These are phyloP conservation scores for Branchellion lobata DNA, from an alignment of 2,888 invertebrate species.

Conservation along the genomic window DNA sequence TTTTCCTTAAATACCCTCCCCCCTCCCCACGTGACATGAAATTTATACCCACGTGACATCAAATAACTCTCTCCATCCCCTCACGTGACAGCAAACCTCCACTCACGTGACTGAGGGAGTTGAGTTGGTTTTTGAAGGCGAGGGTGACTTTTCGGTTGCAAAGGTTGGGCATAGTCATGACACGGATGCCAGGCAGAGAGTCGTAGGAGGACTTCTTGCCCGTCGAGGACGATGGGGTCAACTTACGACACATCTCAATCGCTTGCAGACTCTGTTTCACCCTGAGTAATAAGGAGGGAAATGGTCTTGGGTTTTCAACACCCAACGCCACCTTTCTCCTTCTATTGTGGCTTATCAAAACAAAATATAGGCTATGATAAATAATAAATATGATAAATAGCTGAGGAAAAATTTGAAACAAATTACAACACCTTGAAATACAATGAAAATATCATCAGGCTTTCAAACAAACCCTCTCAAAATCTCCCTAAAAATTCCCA, in stretches of 20 bases:
- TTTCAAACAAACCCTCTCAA: no score
- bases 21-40: no score
- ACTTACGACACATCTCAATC: conserved; percentile 81
- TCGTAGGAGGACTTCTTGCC: conserved; percentile 58
- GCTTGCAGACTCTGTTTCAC: conserved; percentile 95
- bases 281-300: conserved; percentile 55
- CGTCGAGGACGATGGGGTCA: neutral
- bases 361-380: no score
- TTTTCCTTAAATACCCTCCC: no score
- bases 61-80: no score
- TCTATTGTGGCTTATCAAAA: no score
- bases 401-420: neutral
- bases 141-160: conserved; percentile 71
- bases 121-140: conserved; percentile 77
- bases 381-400: no score
- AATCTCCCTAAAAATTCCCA: no score
- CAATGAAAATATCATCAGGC: no score
- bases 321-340: no score
- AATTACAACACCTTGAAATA: neutral
- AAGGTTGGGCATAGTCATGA: conserved; percentile 53
- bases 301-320: no score
- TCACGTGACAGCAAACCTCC: neutral
- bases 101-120: conserved; percentile 61
- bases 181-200: conserved; percentile 54
- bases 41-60: no score